A percentile compares a stretch with the other conserved stretches of the same genome.
These are phyloP conservation scores for Corynorhinus townsendii DNA, from an alignment of 2,113 vertebrate species.

Conservation along the genomic window DNA sequence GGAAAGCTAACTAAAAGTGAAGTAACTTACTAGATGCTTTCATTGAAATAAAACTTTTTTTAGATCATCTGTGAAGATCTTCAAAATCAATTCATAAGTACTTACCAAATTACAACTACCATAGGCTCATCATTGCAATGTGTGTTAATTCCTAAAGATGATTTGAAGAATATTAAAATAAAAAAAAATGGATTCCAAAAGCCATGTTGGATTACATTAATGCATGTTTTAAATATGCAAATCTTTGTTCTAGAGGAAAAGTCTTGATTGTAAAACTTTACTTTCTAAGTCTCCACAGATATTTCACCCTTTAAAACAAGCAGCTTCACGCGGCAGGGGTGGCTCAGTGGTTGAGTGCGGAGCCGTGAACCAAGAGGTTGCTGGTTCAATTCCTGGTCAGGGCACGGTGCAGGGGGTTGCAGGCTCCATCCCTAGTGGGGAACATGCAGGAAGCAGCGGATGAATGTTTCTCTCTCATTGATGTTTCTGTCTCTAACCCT, in stretches of 20 bases:
- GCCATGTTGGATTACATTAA: neutral
- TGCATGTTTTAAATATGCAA: neutral
- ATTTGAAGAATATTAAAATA: constrained; percentile 17
- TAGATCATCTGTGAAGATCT: neutral
- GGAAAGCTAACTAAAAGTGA: neutral
- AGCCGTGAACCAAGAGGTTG: no score
- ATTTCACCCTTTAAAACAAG: neutral
- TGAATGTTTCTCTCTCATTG: no score
- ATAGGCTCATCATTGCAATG: neutral
- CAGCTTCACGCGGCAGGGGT: neutral
- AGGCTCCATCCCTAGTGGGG: no score
- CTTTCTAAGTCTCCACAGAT: neutral
- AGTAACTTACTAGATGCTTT: neutral
- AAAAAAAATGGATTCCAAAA: neutral
- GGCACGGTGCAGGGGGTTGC: no score
- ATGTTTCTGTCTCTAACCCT: no score
- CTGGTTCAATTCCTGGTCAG: no score
- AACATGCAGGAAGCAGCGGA: no score
- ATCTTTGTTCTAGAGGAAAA: neutral
- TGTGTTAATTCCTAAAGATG: neutral
- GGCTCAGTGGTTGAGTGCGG: no score
- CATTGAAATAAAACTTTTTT: neutral
- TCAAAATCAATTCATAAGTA: neutral
- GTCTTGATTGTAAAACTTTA: neutral
- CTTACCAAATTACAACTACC: neutral